Base-by-base conservation (phyloP, 2,888 invertebrate genomes). In the Morpho helenor region DNA sequence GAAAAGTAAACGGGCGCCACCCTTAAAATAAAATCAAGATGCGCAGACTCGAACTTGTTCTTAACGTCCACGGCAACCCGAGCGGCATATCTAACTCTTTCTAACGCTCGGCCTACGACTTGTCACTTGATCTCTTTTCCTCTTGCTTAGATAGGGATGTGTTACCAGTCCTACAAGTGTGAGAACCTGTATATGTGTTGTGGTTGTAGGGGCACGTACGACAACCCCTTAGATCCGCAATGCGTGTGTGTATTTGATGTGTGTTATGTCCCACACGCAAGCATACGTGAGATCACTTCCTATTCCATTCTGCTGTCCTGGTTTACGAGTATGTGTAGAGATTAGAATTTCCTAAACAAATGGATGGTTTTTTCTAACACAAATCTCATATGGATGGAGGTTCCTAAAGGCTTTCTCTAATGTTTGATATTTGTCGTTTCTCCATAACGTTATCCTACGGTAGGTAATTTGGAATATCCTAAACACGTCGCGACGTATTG, bases 321-420 rank as follows among this genome's bases (percentile, higher is more conserved):
- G 88, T 89, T 82, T 72, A 75, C 70, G 86, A 89, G 88, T 90
- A 89, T 89, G 90, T 89, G 89, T 79, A 82, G 85, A 90, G 90
- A 90, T 90, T 90, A 90, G 90, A 89, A 89, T 86, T 89, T 90
- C 80, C 90, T 88, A 83, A 89, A 82, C 86, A 82, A 87, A 87
- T 79, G 84, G 76, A 5, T 78, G 75, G 72, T 82, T 84, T 87
- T 89, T 87, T 88, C 85, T 87, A 86, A 88, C 76, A 79, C 74
- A 72, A 65, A 66, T 43, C 57, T 40, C 77, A 75, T 74, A 74
- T 73, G 79, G 3, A 5, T 3, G 31, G 31, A 66, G 67, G 57
- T 74, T 75, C 74, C 74, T 73, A 76, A 73, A 73, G 68, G 69
- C 66, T 76, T 7, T 80, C 16, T 16, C 16, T 79, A 80, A 80